phyloP scores from a whole-genome alignment of 2,888 invertebrate genomes.

The Mamestra brassicae region DNA sequence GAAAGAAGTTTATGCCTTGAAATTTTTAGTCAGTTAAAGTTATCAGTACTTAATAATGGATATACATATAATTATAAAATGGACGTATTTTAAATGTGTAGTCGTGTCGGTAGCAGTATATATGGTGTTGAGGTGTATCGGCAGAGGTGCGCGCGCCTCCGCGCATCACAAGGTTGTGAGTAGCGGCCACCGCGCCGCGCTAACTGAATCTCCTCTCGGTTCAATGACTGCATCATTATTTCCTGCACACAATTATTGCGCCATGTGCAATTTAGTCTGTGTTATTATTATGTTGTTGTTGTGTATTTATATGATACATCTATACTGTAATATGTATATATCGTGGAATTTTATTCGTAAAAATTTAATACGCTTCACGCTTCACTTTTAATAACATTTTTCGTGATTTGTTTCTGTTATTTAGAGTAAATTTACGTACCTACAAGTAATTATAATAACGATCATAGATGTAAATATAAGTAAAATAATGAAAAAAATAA shows the following conservation, averaged over 20 bases:
- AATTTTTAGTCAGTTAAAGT: conserved; percentile 89
- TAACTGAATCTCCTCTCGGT: conserved; percentile 89
- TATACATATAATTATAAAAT: conserved; percentile 78
- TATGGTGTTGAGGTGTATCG: conserved; percentile 67
- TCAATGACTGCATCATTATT: conserved; percentile 89
- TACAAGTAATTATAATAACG: conserved; percentile 90
- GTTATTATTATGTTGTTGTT: conserved; percentile 91
- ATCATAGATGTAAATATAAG: conserved; percentile 85
- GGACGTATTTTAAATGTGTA: conserved; percentile 81
- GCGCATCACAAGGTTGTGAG: conserved; percentile 84
- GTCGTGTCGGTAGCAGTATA: conserved; percentile 81
- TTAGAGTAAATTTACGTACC: conserved; percentile 91
- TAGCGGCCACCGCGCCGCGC: conserved; percentile 75
- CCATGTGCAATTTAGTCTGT: conserved; percentile 90
- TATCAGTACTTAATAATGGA: conserved; percentile 89
- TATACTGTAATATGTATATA: conserved; percentile 90
- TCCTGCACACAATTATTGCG: conserved; percentile 88
- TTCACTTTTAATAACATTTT: conserved; percentile 88
- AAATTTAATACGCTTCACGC: conserved; percentile 90
- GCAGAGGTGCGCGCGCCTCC: conserved; percentile 51
- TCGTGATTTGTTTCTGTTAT: conserved; percentile 91
- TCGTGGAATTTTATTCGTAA: conserved; percentile 90
- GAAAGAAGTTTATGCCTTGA: conserved; percentile 89
- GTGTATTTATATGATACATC: conserved; percentile 89
- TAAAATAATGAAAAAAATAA: conserved; percentile 76